These are phyloP conservation scores for Platalea minor DNA, from an alignment of 2,797 vertebrate genomes.

Conservation along the genomic window DNA sequence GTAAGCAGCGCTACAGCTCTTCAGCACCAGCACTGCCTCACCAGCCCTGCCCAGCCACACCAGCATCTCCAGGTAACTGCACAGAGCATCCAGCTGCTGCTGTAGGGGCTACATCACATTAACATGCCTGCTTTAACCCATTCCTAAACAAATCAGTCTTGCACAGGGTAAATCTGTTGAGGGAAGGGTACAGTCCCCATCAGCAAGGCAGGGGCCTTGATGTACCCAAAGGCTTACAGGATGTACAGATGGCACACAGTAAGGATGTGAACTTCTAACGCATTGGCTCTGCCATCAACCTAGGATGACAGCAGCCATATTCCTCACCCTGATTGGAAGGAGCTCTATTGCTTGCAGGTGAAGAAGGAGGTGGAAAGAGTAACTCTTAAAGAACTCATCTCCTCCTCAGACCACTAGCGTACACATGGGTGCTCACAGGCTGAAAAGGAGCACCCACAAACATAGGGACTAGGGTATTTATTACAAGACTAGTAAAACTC, in stretches of 20 bases:
- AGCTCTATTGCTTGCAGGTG: background rate
- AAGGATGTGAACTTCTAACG: background rate
- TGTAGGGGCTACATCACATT: background rate
- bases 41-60: background rate
- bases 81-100: background rate
- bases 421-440: accelerated
- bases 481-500: background rate
- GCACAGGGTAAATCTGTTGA: background rate
- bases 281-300: background rate
- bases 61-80: background rate
- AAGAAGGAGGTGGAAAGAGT: background rate
- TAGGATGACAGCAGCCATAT: background rate
- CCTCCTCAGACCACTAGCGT: background rate
- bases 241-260: background rate
- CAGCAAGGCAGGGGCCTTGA: background rate
- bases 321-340: background rate
- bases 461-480: background rate
- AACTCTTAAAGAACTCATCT: background rate
- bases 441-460: background rate
- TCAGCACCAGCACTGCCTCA: background rate
- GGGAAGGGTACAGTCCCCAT: background rate
- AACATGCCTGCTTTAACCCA: background rate
- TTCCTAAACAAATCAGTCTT: background rate
- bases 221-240: background rate
- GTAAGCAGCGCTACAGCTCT: background rate